A percentile compares a stretch with the other conserved stretches of the same genome.
Conservation (phyloP, 2,797 vertebrate species). For the Todus mexicanus region DNA sequence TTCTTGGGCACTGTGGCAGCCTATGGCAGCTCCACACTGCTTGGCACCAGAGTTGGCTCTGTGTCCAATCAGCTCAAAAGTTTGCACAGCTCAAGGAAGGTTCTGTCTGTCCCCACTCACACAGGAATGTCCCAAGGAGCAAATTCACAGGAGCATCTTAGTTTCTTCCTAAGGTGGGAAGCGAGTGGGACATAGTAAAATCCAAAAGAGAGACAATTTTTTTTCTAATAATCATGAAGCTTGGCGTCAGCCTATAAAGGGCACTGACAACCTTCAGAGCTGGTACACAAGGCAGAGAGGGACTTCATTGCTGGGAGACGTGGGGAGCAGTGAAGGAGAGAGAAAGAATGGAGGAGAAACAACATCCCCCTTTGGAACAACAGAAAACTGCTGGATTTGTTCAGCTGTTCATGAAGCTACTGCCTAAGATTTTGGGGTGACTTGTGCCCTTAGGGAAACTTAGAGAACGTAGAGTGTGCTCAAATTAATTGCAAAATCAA, state of each 20-base stretch:
- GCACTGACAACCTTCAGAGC: background rate
- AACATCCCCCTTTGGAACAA: background rate
- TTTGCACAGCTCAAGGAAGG: background rate
- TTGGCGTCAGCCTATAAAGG: background rate
- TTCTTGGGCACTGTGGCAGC: background rate
- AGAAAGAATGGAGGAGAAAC: background rate
- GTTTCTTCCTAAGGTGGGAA: background rate
- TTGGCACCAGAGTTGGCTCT: background rate
- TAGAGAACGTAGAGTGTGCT: background rate
- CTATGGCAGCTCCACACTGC: background rate
- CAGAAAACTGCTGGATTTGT: background rate
- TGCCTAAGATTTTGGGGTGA: background rate
- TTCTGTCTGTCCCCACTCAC: background rate
- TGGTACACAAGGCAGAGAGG: background rate
- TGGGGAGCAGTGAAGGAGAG: background rate
- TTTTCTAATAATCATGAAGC: background rate
- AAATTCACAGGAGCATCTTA: background rate
- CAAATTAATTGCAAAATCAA: background rate
- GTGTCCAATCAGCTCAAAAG: background rate
- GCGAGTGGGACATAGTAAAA: background rate
- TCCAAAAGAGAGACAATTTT: background rate
- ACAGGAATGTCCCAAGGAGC: fast-evolving
- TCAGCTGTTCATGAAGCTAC: background rate
- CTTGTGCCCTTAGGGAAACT: background rate
- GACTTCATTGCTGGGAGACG: background rate